Base-by-base conservation (phyloP, 2,888 invertebrate genomes). In the Polyommatus icarus region DNA sequence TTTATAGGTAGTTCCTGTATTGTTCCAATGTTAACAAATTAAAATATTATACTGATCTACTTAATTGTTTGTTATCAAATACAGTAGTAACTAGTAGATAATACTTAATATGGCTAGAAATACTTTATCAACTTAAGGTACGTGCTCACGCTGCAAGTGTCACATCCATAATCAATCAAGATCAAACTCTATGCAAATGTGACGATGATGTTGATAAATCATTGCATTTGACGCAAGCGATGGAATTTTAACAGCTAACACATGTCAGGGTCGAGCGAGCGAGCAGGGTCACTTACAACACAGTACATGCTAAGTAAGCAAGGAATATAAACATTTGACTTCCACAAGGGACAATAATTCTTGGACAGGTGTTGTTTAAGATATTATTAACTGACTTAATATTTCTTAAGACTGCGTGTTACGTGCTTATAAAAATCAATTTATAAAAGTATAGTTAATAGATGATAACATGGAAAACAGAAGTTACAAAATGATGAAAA, bases 191-290 rank as follows among this genome's bases (percentile, higher is more conserved):
- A 67, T 18, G 29, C 67, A 67, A 67, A 67, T 67, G 0, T 24
- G 15, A 29, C 1, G 29, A 67, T 67, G 20, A 67, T 29, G 15
- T 18, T 67, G 67, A 32, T 67, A 67, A 67, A 67, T 32, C 67
- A 32, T 18, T 67, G 29, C 67, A 32, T 67, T 67, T 67, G 67
- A 29, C 67, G 67, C 67, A 61, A 32, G 29, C 32, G 67, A 32
- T 15, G 29, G 67, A 67, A 67, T 29, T 67, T 67, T 67, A 67
- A 67, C 67, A 32, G 29, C 67, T 67, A 67, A 32, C 67, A 67
- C 67, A 67, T 67, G 72, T 40, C 72, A 72, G 72, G 72, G 72
- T 72, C 72, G 36, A 40, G 10, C 72, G 72, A 3, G n/a, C 72
- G 36, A 10, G 40, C 72, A 40, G 40, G 72, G 72, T 72, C 72